Conservation (phyloP, 2,113 vertebrate genomes). For the Panurus biarmicus region DNA sequence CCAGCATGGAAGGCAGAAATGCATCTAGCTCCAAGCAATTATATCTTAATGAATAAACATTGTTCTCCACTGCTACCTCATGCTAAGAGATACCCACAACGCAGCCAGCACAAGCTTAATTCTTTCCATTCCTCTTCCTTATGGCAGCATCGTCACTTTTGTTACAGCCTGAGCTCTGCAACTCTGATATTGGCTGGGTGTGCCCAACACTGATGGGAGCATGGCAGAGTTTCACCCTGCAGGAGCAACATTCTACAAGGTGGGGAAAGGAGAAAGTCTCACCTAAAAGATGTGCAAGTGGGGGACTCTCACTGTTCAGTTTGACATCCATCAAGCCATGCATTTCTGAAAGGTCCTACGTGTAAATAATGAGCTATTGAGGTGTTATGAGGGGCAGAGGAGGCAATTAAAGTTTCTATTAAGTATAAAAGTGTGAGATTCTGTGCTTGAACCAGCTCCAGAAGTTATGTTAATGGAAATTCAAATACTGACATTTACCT, state of each 20-base stretch:
- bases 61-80: conserved; percentile 15
- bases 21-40: conserved; percentile 8
- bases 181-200: neutral
- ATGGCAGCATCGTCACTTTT: neutral
- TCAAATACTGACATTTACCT: neutral
- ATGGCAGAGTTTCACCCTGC: neutral
- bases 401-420: neutral
- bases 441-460: neutral
- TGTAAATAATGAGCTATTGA: neutral
- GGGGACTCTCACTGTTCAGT: neutral
- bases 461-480: neutral
- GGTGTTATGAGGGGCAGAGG: neutral
- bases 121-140: conserved; percentile 11
- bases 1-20: conserved; percentile 12
- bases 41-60: conserved; percentile 34
- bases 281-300: too few species aligned
- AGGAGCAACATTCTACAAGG: neutral
- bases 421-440: neutral
- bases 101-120: conserved; percentile 21
- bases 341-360: fast-evolving
- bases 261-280: neutral
- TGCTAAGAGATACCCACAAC: neutral
- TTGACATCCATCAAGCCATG: too few species aligned
- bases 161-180: neutral
- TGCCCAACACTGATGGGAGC: neutral